Base-by-base conservation (phyloP, 2,888 invertebrate species). In the Campoplex capitator region DNA sequence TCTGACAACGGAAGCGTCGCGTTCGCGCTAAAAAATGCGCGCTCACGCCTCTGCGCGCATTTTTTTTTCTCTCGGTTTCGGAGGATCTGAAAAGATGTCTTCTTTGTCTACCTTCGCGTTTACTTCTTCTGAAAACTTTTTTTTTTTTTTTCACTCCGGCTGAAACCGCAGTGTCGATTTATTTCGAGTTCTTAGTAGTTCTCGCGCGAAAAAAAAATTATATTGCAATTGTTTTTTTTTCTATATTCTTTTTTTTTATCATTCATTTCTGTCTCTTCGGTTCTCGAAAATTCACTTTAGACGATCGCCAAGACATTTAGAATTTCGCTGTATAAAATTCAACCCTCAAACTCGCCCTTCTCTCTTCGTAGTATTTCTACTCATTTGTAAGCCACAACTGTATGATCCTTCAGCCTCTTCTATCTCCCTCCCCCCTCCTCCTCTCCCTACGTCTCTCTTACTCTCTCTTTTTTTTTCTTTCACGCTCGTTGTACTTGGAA, bases 111-210 rank as follows among this genome's bases (percentile, higher is more conserved):
- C n/a, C 54, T 77, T 13, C 28, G 18, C 54, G 54, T 32, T 45
- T 23, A 32, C 70, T 68, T 18, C 13, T 68, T 35, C n/a, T 23
- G 23, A 18, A 6, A 38, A 58, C 11, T n/a, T 70, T 48, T 45
- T 75, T 54, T 48, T 45, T 75, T 54, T 28, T n/a, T 54, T 35
- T 16, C n/a, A 62, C 58, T 51, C 38, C 51, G 58, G 32, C 48
- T 71, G 48, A 73, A 80, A 80, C 80, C 80, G 73, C 62, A 75
- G 74, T 62, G 79, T 75, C 84, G 79, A 75, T 80, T 79, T 75
- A 42, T 75, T 68, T 48, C n/a, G 9, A 62, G 18, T 68, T 76
- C 76, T 76, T 67, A 45, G 78, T 56, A 54, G 65, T 23, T 67
- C 28, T 82, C 42, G 68, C 42, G 68, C 18, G 51, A 54, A 32